Conservation (phyloP, 2,797 vertebrate genomes). For the Glyptemys insculpta region DNA sequence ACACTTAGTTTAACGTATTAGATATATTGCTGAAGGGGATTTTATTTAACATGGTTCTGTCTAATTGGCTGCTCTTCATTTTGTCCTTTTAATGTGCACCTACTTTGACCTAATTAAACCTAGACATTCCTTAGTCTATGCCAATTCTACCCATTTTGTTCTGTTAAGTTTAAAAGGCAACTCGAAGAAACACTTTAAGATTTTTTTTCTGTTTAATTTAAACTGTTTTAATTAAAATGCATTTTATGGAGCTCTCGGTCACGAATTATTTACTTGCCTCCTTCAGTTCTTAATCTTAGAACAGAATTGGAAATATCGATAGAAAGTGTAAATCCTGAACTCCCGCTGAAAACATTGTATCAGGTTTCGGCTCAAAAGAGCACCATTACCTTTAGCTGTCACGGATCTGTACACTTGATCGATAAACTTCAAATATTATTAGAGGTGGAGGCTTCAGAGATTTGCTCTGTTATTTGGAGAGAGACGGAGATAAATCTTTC, state of each 20-base stretch:
- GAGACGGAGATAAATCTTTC: conserved; percentile 91
- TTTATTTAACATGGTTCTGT: not conserved
- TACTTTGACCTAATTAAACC: conserved; percentile 22
- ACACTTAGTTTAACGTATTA: not conserved
- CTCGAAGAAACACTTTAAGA: conserved; percentile 30
- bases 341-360: conserved; percentile 86
- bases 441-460: conserved; percentile 90
- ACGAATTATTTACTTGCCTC: conserved; percentile 78
- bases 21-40: conserved; percentile 12
- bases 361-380: conserved; percentile 84
- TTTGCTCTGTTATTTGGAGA: conserved; percentile 88
- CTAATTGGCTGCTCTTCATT: conserved; percentile 5
- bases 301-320: conserved; percentile 90
- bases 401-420: conserved; percentile 92
- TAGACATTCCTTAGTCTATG: not conserved
- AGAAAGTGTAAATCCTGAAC: conserved; percentile 87
- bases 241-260: conserved; percentile 60
- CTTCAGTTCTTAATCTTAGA: conserved; percentile 79
- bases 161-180: not conserved
- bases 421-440: conserved; percentile 95
- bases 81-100: conserved; percentile 26
- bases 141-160: not conserved
- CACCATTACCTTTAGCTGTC: conserved; percentile 91
- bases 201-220: conserved; percentile 45
- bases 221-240: conserved; percentile 80